Evolutionary conservation across 2,888 invertebrate species (phyloP), one percentile per base, ranked within the genome.

Genomic region (Torymus texanus): DNA sequence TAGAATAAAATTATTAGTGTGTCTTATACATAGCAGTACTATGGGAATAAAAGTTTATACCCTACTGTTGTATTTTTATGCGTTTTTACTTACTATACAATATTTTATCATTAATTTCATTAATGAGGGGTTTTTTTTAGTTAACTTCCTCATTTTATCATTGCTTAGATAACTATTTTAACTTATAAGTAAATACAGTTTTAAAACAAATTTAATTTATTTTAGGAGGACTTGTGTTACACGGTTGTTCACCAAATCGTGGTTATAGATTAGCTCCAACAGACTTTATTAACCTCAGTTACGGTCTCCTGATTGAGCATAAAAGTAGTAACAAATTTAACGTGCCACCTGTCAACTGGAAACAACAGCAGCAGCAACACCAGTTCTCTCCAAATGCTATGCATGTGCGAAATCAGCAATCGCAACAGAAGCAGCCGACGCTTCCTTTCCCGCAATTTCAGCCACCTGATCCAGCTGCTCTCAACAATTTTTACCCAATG

Each of bases 231-330:
- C 87, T 93, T 71, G 86, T 89, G 13, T 85, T 93, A 18, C 92
- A 92, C 88, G 83, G 81, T 8, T 92, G 91, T 79, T 88, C 90
- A 0, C 86, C 89, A 5, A 85, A 88, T 21, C 88, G 92, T 65
- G 92, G 92, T 0, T 94, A 93, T 86, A 89, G 92, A 65, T 87
- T 94, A 78, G 90, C 91, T 0, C 82, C 89, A 5, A 90, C 91
- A 10, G 91, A 93, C 21, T 90, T 95, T 79, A 92, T 95, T 75
- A 94, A 94, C 87, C 88, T 94, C 14, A 92, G 92, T 2, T 91
- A 93, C 84, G 94, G 94, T 0, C 86, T 90, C 53, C 87, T 93
- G 80, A 82, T 88, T 14, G 89, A 90, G 71, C 72, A 78, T 11
- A 75, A 73, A 13, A 82, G 73, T 21, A 59, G n/a, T 5, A 58